Percentiles rank a stretch among this genome's conserved stretches.
Evolutionary conservation across 1,140 invertebrate species (phyloP).

Genomic region (Drosophila hydei): DNA sequence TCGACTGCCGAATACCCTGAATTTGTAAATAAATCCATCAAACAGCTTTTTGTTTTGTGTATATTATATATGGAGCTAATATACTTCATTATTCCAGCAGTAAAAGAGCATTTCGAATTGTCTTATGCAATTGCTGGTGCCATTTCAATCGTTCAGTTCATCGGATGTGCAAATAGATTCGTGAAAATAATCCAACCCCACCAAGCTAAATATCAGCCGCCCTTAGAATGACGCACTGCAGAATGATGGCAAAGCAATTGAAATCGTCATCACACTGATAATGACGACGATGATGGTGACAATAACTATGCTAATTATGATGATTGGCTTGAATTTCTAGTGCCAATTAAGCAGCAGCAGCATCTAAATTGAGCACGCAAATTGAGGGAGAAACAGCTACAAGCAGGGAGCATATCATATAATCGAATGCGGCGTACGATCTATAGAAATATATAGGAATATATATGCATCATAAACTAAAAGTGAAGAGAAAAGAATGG

Average conservation of each 20-base stretch:
- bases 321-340: slow-evolving; percentile 1
- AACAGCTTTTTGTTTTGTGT: too few relatives aligned
- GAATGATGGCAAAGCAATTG: slow-evolving; percentile 29
- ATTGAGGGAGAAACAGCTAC: background rate
- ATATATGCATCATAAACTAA: too few relatives aligned
- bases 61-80: too few relatives aligned
- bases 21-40: too few relatives aligned
- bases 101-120: background rate
- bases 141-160: slow-evolving; percentile 8
- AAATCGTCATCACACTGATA: too few relatives aligned
- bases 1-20: background rate
- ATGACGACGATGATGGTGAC: too few relatives aligned
- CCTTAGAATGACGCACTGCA: slow-evolving; percentile 51
- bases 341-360: background rate
- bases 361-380: background rate
- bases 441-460: too few relatives aligned
- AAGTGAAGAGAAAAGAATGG: too few relatives aligned
- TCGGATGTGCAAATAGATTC: slow-evolving; percentile 53
- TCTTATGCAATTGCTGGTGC: background rate
- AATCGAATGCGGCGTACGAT: too few relatives aligned
- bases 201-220: slow-evolving; percentile 20
- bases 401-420: too few relatives aligned
- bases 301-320: background rate
- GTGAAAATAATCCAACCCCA: slow-evolving; percentile 36
- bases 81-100: too few relatives aligned